Evolutionary conservation across 2,797 vertebrate species (phyloP).

Genomic region (Synanceia verrucosa): DNA sequence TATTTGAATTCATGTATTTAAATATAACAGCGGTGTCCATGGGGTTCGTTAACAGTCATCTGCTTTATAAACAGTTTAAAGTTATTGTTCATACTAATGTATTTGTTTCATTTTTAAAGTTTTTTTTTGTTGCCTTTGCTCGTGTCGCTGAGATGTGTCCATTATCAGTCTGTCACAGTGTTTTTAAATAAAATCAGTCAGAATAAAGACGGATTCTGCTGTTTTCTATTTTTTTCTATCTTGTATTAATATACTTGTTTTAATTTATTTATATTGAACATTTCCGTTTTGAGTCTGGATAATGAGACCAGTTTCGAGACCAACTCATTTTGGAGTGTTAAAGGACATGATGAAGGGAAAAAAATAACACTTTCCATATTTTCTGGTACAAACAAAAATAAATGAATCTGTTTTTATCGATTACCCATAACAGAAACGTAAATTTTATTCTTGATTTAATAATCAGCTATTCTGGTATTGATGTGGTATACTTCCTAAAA

Average conservation of each 20-base stretch:
- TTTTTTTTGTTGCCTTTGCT: background rate
- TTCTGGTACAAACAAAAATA: background rate
- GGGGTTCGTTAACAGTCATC: too few species aligned
- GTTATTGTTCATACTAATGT: too few species aligned
- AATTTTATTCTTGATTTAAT: background rate
- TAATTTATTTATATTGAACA: too few species aligned
- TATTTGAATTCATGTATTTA: too few species aligned
- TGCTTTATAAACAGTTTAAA: background rate
- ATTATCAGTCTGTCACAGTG: background rate
- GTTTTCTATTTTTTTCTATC: background rate
- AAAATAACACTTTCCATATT: background rate
- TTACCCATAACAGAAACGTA: too few species aligned
- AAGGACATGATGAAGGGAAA: background rate
- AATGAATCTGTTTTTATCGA: background rate
- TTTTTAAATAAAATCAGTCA: background rate
- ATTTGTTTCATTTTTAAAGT: too few species aligned
- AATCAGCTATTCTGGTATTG: background rate
- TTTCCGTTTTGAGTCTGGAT: background rate
- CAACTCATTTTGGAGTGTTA: background rate
- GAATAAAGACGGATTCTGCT: background rate
- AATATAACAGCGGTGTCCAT: too few species aligned
- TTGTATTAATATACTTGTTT: background rate
- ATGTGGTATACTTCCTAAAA: background rate
- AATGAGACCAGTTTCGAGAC: background rate
- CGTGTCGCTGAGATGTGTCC: background rate